Percentiles rank a stretch among this genome's conserved stretches.
phyloP scores from a whole-genome alignment of 2,797 vertebrate species.

The Acanthurus tractus region DNA sequence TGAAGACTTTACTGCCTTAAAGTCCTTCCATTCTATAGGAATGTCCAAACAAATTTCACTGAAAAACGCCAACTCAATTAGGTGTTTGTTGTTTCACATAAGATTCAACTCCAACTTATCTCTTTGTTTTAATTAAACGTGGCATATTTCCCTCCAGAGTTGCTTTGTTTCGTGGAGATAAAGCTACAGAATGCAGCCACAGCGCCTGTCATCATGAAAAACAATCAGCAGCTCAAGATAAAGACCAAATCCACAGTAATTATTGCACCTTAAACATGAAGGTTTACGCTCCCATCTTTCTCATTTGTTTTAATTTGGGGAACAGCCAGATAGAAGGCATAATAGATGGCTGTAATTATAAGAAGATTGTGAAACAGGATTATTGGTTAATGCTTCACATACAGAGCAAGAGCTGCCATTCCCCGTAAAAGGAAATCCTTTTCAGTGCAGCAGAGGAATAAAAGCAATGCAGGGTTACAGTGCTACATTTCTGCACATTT shows the following conservation, averaged over 20 bases:
- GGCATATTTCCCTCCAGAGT: slow-evolving; percentile 38
- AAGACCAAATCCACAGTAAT: slow-evolving; percentile 69
- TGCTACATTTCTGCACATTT: slow-evolving; percentile 27
- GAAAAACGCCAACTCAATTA: slow-evolving; percentile 34
- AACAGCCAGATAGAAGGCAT: slow-evolving; percentile 56
- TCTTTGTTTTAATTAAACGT: slow-evolving; percentile 71
- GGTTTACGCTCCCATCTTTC: slow-evolving; percentile 60
- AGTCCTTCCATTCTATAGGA: not conserved
- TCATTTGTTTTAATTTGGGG: slow-evolving; percentile 67
- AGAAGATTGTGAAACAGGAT: slow-evolving; percentile 68
- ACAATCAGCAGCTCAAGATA: slow-evolving; percentile 71
- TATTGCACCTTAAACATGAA: slow-evolving; percentile 66
- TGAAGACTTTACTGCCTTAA: slow-evolving; percentile 18
- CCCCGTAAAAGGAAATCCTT: slow-evolving; percentile 31
- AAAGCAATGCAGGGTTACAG: slow-evolving; percentile 21
- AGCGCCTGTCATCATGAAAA: slow-evolving; percentile 56
- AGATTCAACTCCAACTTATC: slow-evolving; percentile 63
- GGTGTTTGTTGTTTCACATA: slow-evolving; percentile 44
- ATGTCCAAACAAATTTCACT: not conserved
- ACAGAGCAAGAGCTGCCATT: slow-evolving; percentile 34
- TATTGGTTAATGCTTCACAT: slow-evolving; percentile 63
- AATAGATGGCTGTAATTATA: slow-evolving; percentile 66
- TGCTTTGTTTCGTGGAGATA: slow-evolving; percentile 67
- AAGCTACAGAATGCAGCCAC: slow-evolving; percentile 66
- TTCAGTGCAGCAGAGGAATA: slow-evolving; percentile 30